These are phyloP conservation scores for Bombus huntii DNA, from an alignment of 1,140 invertebrate species.

Conservation along the genomic window DNA sequence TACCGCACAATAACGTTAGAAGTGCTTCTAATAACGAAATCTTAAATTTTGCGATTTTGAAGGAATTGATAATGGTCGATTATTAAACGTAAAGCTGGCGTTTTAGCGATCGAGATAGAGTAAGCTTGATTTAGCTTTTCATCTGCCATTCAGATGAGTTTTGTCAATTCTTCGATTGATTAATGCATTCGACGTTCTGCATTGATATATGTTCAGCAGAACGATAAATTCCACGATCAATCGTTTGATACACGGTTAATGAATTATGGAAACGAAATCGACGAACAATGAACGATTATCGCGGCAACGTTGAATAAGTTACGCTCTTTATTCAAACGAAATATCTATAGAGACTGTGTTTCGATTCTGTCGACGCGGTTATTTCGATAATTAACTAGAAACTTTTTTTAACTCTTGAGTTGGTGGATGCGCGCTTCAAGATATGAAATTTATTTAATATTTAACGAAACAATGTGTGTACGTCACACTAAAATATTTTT, in stretches of 20 bases:
- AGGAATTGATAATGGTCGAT: background rate
- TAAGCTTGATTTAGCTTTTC: background rate
- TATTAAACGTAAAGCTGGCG: background rate
- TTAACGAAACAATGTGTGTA: too few species aligned
- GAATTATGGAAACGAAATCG: constrained; percentile 56
- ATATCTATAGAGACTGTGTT: constrained; percentile 25
- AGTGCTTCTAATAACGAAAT: too few species aligned
- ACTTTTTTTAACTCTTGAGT: background rate
- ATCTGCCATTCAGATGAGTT: background rate
- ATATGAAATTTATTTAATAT: background rate
- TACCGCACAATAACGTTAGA: background rate
- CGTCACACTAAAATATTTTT: too few species aligned
- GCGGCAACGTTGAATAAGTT: constrained; percentile 54
- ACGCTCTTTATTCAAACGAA: constrained; percentile 3
- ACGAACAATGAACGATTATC: constrained; percentile 47
- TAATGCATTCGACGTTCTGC: constrained; percentile 23
- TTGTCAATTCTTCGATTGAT: background rate
- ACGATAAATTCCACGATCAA: constrained; percentile 46
- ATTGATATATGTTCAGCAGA: constrained; percentile 21
- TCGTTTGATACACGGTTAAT: constrained; percentile 52
- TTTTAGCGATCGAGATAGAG: background rate
- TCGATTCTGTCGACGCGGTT: background rate
- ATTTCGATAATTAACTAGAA: constrained; percentile 27
- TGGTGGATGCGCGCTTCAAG: too few species aligned
- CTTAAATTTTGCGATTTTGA: too few species aligned